These are phyloP conservation scores for Coleophora flavipennella DNA, from an alignment of 2,888 invertebrate species.

Conservation along the genomic window DNA sequence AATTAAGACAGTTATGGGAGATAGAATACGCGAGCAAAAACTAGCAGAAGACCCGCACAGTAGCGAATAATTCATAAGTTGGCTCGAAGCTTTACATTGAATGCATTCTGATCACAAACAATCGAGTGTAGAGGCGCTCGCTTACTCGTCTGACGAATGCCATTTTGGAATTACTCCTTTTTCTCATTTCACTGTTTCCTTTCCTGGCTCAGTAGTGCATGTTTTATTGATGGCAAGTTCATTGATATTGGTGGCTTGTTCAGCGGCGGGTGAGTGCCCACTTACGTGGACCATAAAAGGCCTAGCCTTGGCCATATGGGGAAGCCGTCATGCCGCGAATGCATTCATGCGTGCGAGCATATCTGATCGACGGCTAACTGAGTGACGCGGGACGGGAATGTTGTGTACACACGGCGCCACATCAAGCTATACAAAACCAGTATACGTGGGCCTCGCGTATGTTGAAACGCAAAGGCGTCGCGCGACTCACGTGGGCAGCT, in stretches of 20 bases:
- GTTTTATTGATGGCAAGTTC: constrained; percentile 72
- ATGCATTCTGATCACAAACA: constrained; percentile 62
- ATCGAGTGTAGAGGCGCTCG: constrained; percentile 53
- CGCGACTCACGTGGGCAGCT: too few relatives aligned
- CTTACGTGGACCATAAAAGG: constrained; percentile 70
- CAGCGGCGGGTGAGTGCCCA: constrained; percentile 69
- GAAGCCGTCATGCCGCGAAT: constrained; percentile 59
- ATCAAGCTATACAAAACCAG: too few relatives aligned
- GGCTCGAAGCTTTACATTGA: constrained; percentile 58
- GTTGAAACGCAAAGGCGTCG: too few relatives aligned
- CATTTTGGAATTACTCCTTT: constrained; percentile 66
- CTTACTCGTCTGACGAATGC: constrained; percentile 32
- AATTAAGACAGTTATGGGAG: constrained; percentile 42
- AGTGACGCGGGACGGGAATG: constrained; percentile 31
- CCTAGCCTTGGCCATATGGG: constrained; percentile 69
- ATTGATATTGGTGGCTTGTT: constrained; percentile 72
- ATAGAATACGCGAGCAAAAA: constrained; percentile 27
- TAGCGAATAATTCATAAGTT: constrained; percentile 53
- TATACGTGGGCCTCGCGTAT: too few relatives aligned
- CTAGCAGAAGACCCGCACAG: constrained; percentile 16
- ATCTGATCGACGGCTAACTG: constrained; percentile 59
- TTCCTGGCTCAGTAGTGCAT: constrained; percentile 67
- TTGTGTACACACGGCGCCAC: too few relatives aligned
- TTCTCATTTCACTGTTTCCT: constrained; percentile 68
- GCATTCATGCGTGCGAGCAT: constrained; percentile 65